Conservation (phyloP, 2,888 invertebrate genomes). For the Agriopis aurantiaria region DNA sequence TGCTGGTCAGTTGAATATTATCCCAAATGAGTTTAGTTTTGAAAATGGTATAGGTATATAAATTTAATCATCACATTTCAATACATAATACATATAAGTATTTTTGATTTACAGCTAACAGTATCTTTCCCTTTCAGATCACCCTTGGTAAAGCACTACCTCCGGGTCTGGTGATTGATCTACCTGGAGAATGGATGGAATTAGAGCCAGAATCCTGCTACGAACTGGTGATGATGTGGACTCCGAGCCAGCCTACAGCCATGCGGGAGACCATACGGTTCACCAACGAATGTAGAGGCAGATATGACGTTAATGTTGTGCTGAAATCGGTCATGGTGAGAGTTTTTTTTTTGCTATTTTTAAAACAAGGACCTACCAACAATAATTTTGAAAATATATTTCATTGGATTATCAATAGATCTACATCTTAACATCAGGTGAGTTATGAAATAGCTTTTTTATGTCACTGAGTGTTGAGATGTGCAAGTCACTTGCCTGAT, state of each 20-base stretch:
- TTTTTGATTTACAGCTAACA: too few relatives aligned
- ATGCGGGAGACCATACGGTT: constrained; percentile 88
- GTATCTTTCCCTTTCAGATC: constrained; percentile 58
- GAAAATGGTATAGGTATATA: too few relatives aligned
- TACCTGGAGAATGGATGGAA: constrained; percentile 84
- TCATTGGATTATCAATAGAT: too few relatives aligned
- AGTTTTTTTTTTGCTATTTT: constrained; percentile 17
- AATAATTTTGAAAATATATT: neutral
- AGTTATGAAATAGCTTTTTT: too few relatives aligned
- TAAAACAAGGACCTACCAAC: neutral
- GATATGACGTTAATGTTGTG: constrained; percentile 89
- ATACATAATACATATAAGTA: too few relatives aligned
- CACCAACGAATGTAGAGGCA: constrained; percentile 87
- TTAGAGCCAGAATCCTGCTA: constrained; percentile 85
- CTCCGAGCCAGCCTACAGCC: constrained; percentile 85
- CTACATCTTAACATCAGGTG: too few relatives aligned
- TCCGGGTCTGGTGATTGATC: constrained; percentile 84
- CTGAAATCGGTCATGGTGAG: constrained; percentile 86
- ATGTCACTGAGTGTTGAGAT: too few relatives aligned
- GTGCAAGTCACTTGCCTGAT: too few relatives aligned
- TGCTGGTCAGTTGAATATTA: too few relatives aligned
- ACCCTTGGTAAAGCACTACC: constrained; percentile 76
- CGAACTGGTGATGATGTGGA: constrained; percentile 88
- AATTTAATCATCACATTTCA: too few relatives aligned
- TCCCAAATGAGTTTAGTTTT: too few relatives aligned